Evolutionary conservation across 2,888 invertebrate species (phyloP).

Genomic region (Blastobasis adustella): DNA sequence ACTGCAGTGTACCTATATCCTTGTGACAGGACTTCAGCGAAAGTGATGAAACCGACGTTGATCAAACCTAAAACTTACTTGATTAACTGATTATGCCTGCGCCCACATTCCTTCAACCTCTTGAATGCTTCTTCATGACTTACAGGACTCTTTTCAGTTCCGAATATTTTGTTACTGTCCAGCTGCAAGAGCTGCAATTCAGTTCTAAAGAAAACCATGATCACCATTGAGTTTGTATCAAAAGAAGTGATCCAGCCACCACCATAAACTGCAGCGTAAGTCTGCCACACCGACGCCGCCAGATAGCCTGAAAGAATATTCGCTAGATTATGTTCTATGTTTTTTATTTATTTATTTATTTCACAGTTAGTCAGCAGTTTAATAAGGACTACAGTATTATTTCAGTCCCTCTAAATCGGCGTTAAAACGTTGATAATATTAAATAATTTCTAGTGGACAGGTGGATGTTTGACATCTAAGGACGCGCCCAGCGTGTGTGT

Average conservation of each 20-base stretch:
- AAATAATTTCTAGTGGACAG: no score
- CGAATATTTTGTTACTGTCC: constrained; percentile 45
- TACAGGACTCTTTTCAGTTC: constrained; percentile 17
- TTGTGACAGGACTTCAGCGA: neutral
- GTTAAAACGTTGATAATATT: no score
- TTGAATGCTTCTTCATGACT: constrained; percentile 19
- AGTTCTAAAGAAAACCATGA: constrained; percentile 57
- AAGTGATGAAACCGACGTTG: no score
- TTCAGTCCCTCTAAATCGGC: no score
- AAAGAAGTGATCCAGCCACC: constrained; percentile 62
- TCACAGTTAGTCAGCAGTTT: no score
- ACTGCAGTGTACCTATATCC: neutral
- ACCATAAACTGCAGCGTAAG: constrained; percentile 51
- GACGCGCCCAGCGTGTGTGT: no score
- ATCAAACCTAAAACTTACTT: constrained; percentile 36
- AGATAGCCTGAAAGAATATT: constrained; percentile 31
- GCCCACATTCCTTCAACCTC: constrained; percentile 43
- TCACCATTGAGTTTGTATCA: constrained; percentile 54
- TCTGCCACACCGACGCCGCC: constrained; percentile 40
- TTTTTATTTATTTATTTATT: no score
- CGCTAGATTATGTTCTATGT: no score
- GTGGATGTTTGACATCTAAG: no score
- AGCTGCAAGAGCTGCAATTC: constrained; percentile 47
- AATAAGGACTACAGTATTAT: no score
- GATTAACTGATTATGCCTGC: constrained; percentile 41